Conservation (phyloP, 2,113 vertebrate species). For the Lampris megalopsis region DNA sequence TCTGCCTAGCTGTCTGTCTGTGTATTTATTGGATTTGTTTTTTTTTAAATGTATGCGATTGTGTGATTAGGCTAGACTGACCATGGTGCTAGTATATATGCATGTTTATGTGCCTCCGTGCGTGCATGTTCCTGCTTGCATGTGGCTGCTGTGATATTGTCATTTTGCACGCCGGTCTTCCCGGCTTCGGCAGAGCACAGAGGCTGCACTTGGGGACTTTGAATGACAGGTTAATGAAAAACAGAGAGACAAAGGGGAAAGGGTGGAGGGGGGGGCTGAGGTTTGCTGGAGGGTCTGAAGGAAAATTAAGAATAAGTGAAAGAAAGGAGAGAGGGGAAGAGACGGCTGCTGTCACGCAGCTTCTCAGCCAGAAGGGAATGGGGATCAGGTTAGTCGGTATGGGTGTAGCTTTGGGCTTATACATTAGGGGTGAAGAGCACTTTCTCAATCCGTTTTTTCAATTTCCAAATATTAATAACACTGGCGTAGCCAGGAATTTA, state of each 20-base stretch:
- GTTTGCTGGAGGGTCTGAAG: neutral
- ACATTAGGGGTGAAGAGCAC: too few relatives aligned
- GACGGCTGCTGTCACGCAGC: neutral
- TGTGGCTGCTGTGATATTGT: too few relatives aligned
- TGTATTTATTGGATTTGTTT: neutral
- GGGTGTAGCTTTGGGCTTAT: too few relatives aligned
- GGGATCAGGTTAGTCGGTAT: too few relatives aligned
- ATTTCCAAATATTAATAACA: too few relatives aligned
- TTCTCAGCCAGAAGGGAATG: neutral
- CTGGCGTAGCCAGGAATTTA: too few relatives aligned
- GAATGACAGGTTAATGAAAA: slow-evolving; percentile 30
- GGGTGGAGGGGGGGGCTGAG: slow-evolving; percentile 8
- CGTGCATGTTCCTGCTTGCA: too few relatives aligned
- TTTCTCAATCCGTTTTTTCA: too few relatives aligned
- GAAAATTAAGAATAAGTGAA: neutral
- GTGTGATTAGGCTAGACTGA: neutral
- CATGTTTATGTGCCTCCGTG: too few relatives aligned
- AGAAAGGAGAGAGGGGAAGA: neutral
- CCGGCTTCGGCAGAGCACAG: neutral
- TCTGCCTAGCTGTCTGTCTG: neutral
- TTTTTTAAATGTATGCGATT: neutral
- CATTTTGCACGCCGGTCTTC: too few relatives aligned
- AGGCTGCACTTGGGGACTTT: neutral
- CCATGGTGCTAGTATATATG: too few relatives aligned
- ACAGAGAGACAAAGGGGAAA: neutral